Percentiles rank a stretch among this genome's conserved stretches.
phyloP scores from a whole-genome alignment of 2,113 vertebrate genomes.

The Elaphurus davidianus region DNA sequence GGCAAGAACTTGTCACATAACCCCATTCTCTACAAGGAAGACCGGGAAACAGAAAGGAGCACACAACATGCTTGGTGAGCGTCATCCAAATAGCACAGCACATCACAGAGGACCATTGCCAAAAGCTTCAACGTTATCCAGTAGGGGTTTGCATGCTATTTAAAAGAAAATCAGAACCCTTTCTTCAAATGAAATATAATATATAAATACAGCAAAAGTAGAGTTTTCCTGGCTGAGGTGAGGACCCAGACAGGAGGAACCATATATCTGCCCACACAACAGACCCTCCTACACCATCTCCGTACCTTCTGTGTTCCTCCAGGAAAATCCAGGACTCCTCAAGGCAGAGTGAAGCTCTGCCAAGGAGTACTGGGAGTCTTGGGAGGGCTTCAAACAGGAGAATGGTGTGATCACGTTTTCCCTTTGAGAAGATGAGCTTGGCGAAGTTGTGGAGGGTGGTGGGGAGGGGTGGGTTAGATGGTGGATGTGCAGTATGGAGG shows the following conservation, averaged over 20 bases:
- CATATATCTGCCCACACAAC: background rate
- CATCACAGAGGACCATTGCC: background rate
- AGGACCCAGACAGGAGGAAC: background rate
- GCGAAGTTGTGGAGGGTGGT: accelerated
- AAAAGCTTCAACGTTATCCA: background rate
- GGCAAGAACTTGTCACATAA: background rate
- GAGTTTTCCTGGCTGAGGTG: background rate
- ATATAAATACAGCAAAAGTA: background rate
- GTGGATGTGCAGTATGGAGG: accelerated
- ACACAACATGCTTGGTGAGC: background rate
- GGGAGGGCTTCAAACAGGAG: no score
- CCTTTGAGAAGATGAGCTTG: background rate
- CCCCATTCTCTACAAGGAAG: background rate
- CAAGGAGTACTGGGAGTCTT: accelerated
- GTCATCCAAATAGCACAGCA: accelerated
- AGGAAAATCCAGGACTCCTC: background rate
- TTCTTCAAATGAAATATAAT: background rate
- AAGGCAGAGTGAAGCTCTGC: accelerated
- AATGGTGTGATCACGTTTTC: background rate
- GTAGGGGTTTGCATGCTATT: background rate
- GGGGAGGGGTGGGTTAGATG: accelerated
- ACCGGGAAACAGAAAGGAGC: background rate
- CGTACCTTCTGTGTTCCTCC: accelerated
- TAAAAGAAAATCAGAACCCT: background rate
- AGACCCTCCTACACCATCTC: accelerated